Evolutionary conservation across 2,113 vertebrate species (phyloP), one percentile per base, ranked within the genome.

Genomic region (Serilophus lunatus): DNA sequence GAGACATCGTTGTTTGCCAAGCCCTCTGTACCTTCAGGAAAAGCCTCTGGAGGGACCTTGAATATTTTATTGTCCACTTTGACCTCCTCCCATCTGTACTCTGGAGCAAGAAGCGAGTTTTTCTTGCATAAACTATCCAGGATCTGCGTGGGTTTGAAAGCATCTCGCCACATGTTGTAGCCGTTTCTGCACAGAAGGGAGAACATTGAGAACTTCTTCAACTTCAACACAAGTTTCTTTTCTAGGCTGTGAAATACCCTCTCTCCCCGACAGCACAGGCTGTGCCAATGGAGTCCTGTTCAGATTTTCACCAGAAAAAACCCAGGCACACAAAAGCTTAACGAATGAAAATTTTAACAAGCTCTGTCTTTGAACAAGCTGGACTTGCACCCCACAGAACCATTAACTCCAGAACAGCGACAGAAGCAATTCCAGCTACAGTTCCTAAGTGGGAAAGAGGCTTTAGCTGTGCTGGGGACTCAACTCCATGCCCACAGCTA

Each of bases 11-110:
- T 42, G 53, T 36, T 54, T 65, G 53, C 72, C 35, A 57, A 77
- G 54, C 11, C 18, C 35, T 71, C 42, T 63, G 35, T 98, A 99
- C 99, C 99, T 98, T 99, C 97, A 53, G 98, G 98, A 88, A 98
- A 97, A 49, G 97, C 98, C 6, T 99, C 99, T 28, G 95, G 96
- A 22, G 98, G 98, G 64, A 99, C 97, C 96, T 98, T 99, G 90
- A 99, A 99, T 97, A 99, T 98, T 96, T 98, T 99, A 94, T 98
- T 99, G 96, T 98, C 98, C 78, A 99, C 98, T 97, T 99, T 99
- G 88, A 99, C 97, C 88, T 99, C 98, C 8, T 96, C 97, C 3
- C 49, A 57, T 80, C 98, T 97, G 97, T 99, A 99, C 76, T 99
- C 99, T 20, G 99, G 98, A 44, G 95, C 86, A 3, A 97, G 97